Conservation (phyloP, 2,888 invertebrate species). For the Rhorus exstirpatorius region DNA sequence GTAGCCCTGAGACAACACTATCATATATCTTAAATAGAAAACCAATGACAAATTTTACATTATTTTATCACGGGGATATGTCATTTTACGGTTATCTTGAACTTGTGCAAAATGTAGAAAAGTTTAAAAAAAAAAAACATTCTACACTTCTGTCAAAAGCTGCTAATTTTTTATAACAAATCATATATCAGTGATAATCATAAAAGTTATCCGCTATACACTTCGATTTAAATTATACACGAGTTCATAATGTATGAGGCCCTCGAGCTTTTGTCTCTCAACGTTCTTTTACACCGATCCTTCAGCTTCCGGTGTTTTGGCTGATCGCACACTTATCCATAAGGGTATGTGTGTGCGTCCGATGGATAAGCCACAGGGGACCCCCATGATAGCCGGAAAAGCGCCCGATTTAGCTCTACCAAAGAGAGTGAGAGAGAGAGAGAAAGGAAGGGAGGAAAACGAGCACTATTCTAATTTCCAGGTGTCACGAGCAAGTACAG, state of each 20-base stretch:
- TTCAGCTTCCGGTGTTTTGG: constrained; percentile 30
- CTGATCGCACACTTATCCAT: constrained; percentile 28
- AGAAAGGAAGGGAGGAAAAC: constrained; percentile 34
- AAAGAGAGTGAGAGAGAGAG: constrained; percentile 10
- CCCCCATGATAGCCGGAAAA: constrained; percentile 62
- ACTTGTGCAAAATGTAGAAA: neutral
- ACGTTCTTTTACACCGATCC: constrained; percentile 44
- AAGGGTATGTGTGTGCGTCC: constrained; percentile 26
- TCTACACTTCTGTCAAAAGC: neutral
- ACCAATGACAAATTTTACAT: too few species aligned
- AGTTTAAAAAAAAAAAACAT: neutral
- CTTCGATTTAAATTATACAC: constrained; percentile 51
- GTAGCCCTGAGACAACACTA: too few species aligned
- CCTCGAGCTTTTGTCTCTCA: constrained; percentile 36
- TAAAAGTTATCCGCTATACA: neutral
- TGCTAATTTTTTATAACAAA: neutral
- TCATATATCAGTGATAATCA: neutral
- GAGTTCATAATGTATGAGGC: constrained; percentile 22
- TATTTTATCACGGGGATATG: too few species aligned
- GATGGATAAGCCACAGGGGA: constrained; percentile 25
- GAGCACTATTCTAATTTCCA: constrained; percentile 79
- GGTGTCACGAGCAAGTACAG: constrained; percentile 78
- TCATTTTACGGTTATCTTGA: neutral
- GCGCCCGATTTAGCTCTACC: constrained; percentile 46
- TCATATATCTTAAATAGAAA: too few species aligned